Evolutionary conservation across 1,140 invertebrate genomes (phyloP).

Genomic region (Calliphora vicina): DNA sequence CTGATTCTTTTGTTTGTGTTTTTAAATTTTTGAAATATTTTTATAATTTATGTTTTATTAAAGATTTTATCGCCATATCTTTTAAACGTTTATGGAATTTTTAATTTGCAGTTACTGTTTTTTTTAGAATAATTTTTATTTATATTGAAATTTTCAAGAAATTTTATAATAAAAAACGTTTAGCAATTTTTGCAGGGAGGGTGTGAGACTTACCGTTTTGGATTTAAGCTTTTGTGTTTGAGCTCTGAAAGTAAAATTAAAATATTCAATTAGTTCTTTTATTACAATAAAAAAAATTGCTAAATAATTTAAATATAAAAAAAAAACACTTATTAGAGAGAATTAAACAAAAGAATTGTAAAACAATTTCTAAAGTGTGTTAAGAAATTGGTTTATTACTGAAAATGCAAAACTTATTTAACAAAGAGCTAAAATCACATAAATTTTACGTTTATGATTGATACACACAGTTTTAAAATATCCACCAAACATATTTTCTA

Average conservation of each 20-base stretch:
- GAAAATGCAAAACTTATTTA: too few relatives aligned
- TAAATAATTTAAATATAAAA: too few relatives aligned
- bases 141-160: neutral
- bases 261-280: neutral
- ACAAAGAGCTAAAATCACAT: too few relatives aligned
- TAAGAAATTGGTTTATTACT: too few relatives aligned
- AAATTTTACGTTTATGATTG: too few relatives aligned
- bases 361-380: too few relatives aligned
- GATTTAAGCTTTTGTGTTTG: neutral
- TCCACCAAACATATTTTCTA: too few relatives aligned
- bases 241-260: conserved; percentile 1
- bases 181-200: neutral
- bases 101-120: neutral
- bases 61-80: neutral
- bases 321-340: too few relatives aligned
- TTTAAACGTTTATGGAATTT: conserved; percentile 8
- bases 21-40: neutral
- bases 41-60: neutral
- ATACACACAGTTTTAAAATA: too few relatives aligned
- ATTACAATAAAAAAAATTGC: too few relatives aligned
- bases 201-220: neutral
- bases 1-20: neutral
- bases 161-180: neutral
- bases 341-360: too few relatives aligned
- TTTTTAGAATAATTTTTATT: neutral